Percentiles rank a stretch among this genome's conserved stretches.
Evolutionary conservation across 2,797 vertebrate genomes (phyloP).

Genomic region (Enteromius treurensis): DNA sequence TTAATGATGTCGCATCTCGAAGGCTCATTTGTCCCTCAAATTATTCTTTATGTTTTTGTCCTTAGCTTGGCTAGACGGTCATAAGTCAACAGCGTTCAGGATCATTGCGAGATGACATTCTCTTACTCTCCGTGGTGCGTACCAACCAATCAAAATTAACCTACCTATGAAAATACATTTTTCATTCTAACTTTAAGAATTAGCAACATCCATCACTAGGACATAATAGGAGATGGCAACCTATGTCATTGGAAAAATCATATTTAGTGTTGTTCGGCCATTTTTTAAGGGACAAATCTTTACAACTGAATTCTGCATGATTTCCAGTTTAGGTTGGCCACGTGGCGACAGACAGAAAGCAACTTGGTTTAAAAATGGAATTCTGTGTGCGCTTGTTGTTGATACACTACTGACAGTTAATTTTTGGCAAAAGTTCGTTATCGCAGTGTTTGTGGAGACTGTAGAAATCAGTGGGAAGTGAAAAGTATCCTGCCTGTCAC

Average conservation of each 20-base stretch:
- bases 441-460: not conserved
- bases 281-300: not conserved
- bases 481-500: too few species aligned
- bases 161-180: not conserved
- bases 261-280: not conserved
- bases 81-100: slow-evolving; percentile 27
- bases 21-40: slow-evolving; percentile 21
- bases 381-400: not conserved
- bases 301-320: not conserved
- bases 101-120: slow-evolving; percentile 13
- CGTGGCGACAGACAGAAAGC: not conserved
- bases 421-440: not conserved
- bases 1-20: slow-evolving; percentile 30
- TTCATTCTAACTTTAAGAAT: slow-evolving; percentile 8
- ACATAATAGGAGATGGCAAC: not conserved
- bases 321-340: not conserved
- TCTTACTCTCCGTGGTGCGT: not conserved
- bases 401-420: not conserved
- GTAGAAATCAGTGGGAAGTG: not conserved
- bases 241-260: not conserved
- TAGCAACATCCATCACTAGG: slow-evolving; percentile 1
- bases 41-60: slow-evolving; percentile 33
- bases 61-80: slow-evolving; percentile 32
- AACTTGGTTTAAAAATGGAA: not conserved
- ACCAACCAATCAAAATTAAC: slow-evolving; percentile 21